These are phyloP conservation scores for Drosophila subsilvestris DNA, from an alignment of 2,888 invertebrate species.

Conservation along the genomic window DNA sequence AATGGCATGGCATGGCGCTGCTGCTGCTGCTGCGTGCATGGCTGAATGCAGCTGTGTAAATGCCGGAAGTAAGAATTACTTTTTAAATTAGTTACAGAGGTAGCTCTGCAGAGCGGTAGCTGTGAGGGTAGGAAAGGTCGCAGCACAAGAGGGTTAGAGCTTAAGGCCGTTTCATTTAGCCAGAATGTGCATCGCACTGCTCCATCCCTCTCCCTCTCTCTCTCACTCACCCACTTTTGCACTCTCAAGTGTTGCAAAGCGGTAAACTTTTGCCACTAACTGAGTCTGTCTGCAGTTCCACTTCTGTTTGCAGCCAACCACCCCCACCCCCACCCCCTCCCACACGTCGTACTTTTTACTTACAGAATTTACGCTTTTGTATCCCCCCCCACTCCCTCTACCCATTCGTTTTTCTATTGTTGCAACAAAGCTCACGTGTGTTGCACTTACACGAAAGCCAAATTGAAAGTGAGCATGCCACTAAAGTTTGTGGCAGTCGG, in stretches of 20 bases:
- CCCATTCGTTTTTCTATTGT: conserved; percentile 2
- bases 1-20: no score
- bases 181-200: conserved; percentile 30
- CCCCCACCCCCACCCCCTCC: conserved; percentile 3
- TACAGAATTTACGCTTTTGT: conserved; percentile 32
- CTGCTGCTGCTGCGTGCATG: not conserved
- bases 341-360: conserved; percentile 13
- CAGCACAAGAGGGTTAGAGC: not conserved
- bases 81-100: conserved; percentile 73
- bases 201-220: not conserved
- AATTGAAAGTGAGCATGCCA: conserved; percentile 66
- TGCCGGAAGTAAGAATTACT: conserved; percentile 78
- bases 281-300: conserved; percentile 40
- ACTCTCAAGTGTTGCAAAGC: conserved; percentile 68
- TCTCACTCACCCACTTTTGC: conserved; percentile 2
- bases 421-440: conserved; percentile 29
- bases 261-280: conserved; percentile 61
- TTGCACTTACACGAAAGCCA: conserved; percentile 59
- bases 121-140: not conserved
- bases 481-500: conserved; percentile 41
- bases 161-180: conserved; percentile 62
- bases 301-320: conserved; percentile 1
- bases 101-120: conserved; percentile 14
- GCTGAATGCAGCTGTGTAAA: conserved; percentile 71
- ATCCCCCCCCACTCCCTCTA: not conserved